Conservation (phyloP, 2,797 vertebrate genomes). For the Sebastes jordani region DNA sequence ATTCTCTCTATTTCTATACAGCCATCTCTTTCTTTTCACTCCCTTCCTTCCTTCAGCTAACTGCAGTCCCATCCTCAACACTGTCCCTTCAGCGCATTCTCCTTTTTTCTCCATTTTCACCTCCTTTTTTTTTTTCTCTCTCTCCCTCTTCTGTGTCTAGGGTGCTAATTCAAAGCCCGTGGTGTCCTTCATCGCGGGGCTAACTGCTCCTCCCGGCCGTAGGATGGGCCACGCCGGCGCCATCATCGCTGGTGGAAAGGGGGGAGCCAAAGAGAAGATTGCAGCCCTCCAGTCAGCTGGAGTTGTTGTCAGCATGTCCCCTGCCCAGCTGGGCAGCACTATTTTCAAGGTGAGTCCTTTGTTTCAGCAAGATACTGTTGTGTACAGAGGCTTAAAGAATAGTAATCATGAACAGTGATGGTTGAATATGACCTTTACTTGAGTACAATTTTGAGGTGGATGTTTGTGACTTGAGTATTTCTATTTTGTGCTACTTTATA, state of each 20-base stretch:
- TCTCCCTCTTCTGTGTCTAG: constrained; percentile 65
- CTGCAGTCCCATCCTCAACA: neutral
- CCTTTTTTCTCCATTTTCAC: neutral
- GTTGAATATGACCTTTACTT: neutral
- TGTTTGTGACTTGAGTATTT: neutral
- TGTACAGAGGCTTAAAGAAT: neutral
- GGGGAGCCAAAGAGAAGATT: constrained; percentile 99
- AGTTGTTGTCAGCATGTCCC: constrained; percentile 96
- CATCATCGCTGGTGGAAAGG: constrained; percentile 98
- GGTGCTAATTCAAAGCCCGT: constrained; percentile 93
- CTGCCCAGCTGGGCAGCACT: constrained; percentile 95
- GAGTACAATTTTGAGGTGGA: neutral
- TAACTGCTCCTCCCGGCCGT: constrained; percentile 95
- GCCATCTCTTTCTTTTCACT: neutral
- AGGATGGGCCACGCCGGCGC: constrained; percentile 98
- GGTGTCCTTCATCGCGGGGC: constrained; percentile 97
- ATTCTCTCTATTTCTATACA: constrained; percentile 31
- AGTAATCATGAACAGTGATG: neutral
- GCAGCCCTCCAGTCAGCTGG: constrained; percentile 95
- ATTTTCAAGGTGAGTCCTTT: constrained; percentile 92
- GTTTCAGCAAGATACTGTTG: neutral
- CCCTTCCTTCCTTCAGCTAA: neutral
- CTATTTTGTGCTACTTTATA: neutral
- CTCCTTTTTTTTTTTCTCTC: neutral
- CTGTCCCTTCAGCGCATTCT: neutral